Base-by-base conservation (phyloP, 2,797 vertebrate genomes). In the Helicolenus hilgendorfi region DNA sequence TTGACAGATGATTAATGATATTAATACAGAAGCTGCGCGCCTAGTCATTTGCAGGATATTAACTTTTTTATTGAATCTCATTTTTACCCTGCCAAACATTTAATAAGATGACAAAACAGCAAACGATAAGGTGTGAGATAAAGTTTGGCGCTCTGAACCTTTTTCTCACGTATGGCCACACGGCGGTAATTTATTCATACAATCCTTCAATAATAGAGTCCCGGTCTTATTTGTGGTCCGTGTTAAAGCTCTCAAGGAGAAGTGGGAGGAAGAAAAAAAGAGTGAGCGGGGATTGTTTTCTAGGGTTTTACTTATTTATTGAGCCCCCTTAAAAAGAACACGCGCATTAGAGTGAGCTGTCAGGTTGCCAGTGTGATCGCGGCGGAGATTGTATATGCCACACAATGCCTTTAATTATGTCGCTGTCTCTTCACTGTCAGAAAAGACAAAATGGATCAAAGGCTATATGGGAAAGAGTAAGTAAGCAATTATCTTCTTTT, bases 351-450 rank as follows among this genome's bases (percentile, higher is more conserved):
- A 95, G 87, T 74, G 91, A 95, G 92, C 91, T 93, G 94, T 94
- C 94, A 94, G 89, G 87, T 87, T 91, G 91, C 68, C 73, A 41
- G 77, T 60, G 67, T 92, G 92, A 95, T 94, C 73, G 85, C 89
- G 41, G 92, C 79, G 29, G 38, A 91, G 91, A 93, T 92, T 92
- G 88, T 92, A 77, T 81, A 84, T 58, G 41, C 83, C 80, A 79
- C 88, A 96, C 93, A 95, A 96, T 92, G 90, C 89, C 89, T 95
- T 96, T 94, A 96, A 96, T 97, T 96, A 96, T 93, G 89, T 92
- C 15, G 78, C 94, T 90, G 85, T 95, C 94, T 85, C 81, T 91
- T 79, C 86, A 85, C 77, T 92, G 96, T 92, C 94, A 92, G 83
- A 91, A 86, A 92, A 94, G 89, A 95, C 93, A 82, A 94, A 95